Conservation (phyloP, 1,140 invertebrate species). For the Steinernema feltiae region DNA sequence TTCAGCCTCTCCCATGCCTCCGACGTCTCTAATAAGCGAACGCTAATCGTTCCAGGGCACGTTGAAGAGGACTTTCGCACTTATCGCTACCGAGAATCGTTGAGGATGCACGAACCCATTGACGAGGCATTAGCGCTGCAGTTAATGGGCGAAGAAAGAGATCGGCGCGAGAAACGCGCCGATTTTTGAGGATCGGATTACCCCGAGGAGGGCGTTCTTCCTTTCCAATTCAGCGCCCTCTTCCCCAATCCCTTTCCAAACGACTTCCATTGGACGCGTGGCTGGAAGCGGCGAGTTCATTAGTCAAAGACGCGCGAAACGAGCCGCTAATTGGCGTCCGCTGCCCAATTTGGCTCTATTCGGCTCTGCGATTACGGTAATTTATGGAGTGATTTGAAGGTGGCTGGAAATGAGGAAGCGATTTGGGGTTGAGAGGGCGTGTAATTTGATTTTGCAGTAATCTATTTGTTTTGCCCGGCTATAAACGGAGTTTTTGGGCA, state of each 20-base stretch:
- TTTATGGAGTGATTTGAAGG: conserved; percentile 5
- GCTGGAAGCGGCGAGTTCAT: conserved; percentile 10
- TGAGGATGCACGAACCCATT: background rate
- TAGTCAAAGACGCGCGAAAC: conserved; percentile 8
- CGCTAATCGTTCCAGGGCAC: too few relatives aligned
- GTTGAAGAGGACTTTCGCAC: too few relatives aligned
- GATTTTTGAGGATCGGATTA: conserved; percentile 11
- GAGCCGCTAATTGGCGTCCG: conserved; percentile 10
- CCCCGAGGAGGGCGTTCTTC: background rate
- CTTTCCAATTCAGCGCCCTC: background rate
- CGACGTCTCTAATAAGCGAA: background rate
- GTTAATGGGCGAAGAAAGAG: conserved; percentile 1
- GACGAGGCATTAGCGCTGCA: background rate
- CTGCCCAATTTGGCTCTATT: background rate
- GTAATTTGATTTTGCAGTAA: conserved; percentile 2
- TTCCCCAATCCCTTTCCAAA: background rate
- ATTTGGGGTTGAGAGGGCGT: background rate
- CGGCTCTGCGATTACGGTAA: background rate
- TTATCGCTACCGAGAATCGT: background rate
- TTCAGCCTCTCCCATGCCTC: background rate
- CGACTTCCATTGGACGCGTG: background rate
- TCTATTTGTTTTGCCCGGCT: background rate
- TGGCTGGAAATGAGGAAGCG: background rate
- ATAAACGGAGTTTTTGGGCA: background rate
- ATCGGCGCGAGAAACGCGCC: background rate